Conservation (phyloP, 2,888 invertebrate species). For the Synergus laeviventris region DNA sequence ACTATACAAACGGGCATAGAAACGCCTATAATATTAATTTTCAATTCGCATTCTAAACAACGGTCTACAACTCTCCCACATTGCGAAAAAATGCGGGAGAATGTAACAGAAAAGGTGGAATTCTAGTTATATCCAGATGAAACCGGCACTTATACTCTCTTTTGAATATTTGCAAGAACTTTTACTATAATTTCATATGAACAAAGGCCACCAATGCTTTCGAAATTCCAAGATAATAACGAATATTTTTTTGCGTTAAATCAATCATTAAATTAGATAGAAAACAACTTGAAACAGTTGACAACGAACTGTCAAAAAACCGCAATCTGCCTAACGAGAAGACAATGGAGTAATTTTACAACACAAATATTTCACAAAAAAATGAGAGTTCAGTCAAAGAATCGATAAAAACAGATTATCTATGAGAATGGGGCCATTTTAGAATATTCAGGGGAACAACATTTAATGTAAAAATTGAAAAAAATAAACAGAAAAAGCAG, state of each 20-base stretch:
- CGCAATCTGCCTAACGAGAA: neutral
- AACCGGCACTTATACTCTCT: neutral
- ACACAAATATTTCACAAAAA: neutral
- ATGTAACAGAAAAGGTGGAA: neutral
- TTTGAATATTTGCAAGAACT: neutral
- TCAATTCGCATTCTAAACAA: neutral
- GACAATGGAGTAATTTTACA: neutral
- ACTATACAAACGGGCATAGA: neutral
- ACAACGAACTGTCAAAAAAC: neutral
- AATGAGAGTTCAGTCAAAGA: neutral
- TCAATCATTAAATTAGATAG: neutral
- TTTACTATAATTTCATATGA: neutral
- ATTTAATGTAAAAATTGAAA: neutral
- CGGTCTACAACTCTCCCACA: neutral
- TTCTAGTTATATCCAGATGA: neutral
- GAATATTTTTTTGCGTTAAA: neutral
- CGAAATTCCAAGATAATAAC: neutral
- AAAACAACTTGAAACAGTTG: neutral
- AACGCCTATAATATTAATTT: neutral
- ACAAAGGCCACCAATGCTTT: neutral
- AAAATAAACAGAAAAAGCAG: neutral
- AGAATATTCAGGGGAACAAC: neutral
- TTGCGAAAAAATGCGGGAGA: neutral
- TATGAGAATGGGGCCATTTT: neutral
- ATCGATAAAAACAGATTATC: neutral